Conservation (phyloP, 2,113 vertebrate genomes). For the Climacteris rufus region DNA sequence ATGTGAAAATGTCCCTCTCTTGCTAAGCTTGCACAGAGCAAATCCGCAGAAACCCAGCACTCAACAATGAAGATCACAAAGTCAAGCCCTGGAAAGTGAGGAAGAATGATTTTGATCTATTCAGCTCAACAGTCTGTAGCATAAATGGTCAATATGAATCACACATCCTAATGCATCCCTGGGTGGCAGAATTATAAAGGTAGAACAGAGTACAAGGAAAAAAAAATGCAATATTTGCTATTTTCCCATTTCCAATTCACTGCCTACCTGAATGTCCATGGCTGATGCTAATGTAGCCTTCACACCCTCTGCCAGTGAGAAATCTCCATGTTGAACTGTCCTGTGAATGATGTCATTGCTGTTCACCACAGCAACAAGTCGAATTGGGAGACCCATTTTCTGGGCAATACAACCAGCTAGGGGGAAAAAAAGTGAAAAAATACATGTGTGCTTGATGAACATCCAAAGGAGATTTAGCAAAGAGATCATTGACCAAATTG, state of each 20-base stretch:
- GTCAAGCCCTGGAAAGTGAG: background rate
- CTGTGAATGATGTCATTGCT: constrained; percentile 87
- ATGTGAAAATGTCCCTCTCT: background rate
- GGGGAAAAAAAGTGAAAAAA: background rate
- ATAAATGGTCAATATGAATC: background rate
- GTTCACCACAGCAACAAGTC: constrained; percentile 83
- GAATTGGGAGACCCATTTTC: constrained; percentile 85
- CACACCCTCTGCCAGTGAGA: constrained; percentile 75
- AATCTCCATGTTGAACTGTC: constrained; percentile 80
- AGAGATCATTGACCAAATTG: background rate
- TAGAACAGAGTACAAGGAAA: background rate
- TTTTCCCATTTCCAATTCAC: background rate
- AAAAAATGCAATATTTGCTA: background rate
- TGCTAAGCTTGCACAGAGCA: background rate
- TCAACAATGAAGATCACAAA: background rate
- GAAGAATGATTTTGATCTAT: background rate
- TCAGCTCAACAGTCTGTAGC: background rate
- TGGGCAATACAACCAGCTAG: constrained; percentile 80
- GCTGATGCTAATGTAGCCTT: constrained; percentile 84
- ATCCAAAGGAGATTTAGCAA: background rate
- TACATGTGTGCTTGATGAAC: background rate
- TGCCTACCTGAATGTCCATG: constrained; percentile 91
- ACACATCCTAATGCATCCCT: background rate
- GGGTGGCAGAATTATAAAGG: background rate
- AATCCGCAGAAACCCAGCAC: background rate